These are phyloP conservation scores for Falco novaeseelandiae DNA, from an alignment of 2,797 vertebrate genomes.

Conservation along the genomic window DNA sequence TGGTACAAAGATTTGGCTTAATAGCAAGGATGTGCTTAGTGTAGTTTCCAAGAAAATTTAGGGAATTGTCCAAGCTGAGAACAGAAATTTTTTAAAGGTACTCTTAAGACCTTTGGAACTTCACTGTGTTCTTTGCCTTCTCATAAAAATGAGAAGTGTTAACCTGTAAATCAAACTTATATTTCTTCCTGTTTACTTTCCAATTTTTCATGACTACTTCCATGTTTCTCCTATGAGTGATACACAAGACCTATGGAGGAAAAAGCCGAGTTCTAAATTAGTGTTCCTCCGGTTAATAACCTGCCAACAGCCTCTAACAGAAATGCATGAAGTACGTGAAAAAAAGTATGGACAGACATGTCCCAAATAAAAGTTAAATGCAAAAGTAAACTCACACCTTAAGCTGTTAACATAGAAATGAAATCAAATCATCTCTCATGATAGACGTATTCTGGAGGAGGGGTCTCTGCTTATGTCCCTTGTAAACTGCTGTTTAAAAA, in stretches of 20 bases:
- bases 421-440: conserved; percentile 21
- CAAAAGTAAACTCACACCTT: neutral
- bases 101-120: neutral
- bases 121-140: neutral
- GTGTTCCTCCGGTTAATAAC: neutral
- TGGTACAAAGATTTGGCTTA: neutral
- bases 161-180: neutral
- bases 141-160: neutral
- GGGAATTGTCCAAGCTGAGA: neutral
- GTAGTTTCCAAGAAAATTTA: neutral
- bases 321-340: neutral
- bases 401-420: neutral
- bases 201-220: neutral
- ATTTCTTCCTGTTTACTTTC: neutral
- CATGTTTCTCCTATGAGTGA: neutral
- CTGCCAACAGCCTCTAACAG: neutral
- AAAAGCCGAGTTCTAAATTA: neutral
- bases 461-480: neutral
- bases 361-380: neutral
- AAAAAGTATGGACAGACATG: neutral
- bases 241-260: neutral
- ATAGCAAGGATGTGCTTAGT: neutral
- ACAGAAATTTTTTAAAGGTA: neutral
- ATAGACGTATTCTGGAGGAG: neutral
- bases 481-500: conserved; percentile 26